These are phyloP conservation scores for Streptopelia turtur DNA, from an alignment of 2,797 vertebrate genomes.

Conservation along the genomic window DNA sequence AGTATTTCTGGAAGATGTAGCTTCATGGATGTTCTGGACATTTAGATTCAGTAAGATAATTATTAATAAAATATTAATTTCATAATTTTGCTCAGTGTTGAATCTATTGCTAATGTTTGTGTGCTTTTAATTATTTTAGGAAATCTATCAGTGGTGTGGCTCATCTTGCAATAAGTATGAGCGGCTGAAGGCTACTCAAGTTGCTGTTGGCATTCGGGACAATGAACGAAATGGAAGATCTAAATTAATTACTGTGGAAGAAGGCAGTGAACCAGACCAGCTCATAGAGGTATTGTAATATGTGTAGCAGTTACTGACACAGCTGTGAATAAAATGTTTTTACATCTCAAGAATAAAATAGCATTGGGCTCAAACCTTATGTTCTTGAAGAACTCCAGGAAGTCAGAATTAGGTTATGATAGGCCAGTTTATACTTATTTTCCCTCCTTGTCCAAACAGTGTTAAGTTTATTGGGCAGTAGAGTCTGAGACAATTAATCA, in stretches of 20 bases:
- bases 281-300: conserved; percentile 79
- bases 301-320: neutral
- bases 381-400: neutral
- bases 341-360: neutral
- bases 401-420: neutral
- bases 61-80: neutral
- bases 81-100: neutral
- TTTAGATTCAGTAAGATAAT: neutral
- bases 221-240: conserved; percentile 89
- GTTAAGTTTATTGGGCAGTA: neutral
- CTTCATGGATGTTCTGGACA: neutral
- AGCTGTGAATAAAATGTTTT: neutral
- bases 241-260: conserved; percentile 85
- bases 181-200: conserved; percentile 87
- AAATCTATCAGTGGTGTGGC: conserved; percentile 93
- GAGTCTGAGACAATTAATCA: neutral
- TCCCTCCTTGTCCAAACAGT: neutral
- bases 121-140: conserved; percentile 72
- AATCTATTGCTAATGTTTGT: neutral
- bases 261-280: conserved; percentile 80
- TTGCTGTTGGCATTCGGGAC: conserved; percentile 89
- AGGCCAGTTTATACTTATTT: neutral
- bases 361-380: neutral
- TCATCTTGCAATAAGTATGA: conserved; percentile 90
- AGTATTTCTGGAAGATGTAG: neutral